Percentiles rank a stretch among this genome's conserved stretches.
phyloP scores from a whole-genome alignment of 2,797 vertebrate genomes.

The Gallinago nigripennis region DNA sequence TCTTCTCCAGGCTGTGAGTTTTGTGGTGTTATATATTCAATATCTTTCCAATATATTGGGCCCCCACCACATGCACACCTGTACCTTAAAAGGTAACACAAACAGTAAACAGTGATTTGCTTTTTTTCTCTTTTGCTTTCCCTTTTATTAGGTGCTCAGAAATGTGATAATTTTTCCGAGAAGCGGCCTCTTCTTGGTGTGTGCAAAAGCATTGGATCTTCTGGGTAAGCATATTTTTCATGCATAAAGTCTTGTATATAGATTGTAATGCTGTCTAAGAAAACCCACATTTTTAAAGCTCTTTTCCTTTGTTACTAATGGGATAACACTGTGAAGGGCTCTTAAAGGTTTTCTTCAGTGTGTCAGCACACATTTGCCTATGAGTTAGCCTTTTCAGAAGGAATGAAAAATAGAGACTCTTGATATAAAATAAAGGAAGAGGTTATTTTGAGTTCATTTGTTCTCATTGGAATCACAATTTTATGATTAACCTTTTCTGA shows the following conservation, averaged over 20 bases:
- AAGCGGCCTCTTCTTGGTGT: conserved; percentile 94
- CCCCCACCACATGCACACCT: neutral
- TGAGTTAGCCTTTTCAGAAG: neutral
- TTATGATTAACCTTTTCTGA: neutral
- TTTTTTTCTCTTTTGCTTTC: conserved; percentile 17
- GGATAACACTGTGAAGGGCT: neutral
- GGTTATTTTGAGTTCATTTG: neutral
- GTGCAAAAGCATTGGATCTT: conserved; percentile 96
- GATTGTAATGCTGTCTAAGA: neutral
- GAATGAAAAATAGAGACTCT: neutral
- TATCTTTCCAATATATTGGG: accelerated
- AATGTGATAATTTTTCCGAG: conserved; percentile 91
- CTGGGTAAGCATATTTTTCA: conserved; percentile 85
- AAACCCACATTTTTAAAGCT: neutral
- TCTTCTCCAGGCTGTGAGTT: neutral
- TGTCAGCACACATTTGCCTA: neutral
- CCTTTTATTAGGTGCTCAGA: conserved; percentile 84
- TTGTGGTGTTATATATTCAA: neutral
- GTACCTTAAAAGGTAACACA: neutral
- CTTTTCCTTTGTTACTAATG: neutral
- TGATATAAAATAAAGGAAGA: neutral
- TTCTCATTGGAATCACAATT: neutral
- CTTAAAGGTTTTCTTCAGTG: neutral
- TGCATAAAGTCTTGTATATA: neutral
- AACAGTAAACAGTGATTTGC: neutral